These are phyloP conservation scores for Athene noctua DNA, from an alignment of 2,113 vertebrate genomes.

Conservation along the genomic window DNA sequence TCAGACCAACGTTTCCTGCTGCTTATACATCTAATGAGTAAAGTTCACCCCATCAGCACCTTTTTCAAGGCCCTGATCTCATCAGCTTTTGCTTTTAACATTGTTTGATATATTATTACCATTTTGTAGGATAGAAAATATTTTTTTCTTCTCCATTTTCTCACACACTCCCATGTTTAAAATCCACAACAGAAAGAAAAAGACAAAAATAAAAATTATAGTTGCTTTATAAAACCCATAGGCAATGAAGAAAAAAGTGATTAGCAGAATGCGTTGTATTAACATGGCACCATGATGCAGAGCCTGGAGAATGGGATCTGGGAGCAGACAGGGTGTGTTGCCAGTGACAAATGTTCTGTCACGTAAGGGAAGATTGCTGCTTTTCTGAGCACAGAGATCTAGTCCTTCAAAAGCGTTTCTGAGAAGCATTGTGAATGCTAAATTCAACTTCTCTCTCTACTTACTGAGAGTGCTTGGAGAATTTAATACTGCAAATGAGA, in stretches of 20 bases:
- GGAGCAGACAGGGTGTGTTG: not conserved
- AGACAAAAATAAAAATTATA: not conserved
- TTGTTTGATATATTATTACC: not conserved
- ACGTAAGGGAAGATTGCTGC: not conserved
- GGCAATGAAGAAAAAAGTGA: not conserved
- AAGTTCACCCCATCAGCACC: slow-evolving; percentile 57
- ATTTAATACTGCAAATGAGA: slow-evolving; percentile 43
- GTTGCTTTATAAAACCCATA: not conserved
- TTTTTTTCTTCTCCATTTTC: not conserved
- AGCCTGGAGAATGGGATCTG: not conserved
- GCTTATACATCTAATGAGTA: slow-evolving; percentile 53
- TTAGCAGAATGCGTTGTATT: not conserved
- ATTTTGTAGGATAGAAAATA: not conserved
- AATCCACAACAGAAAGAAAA: not conserved
- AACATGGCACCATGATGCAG: not conserved
- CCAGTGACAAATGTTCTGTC: not conserved
- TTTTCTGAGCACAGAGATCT: not conserved
- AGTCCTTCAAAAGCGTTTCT: not conserved
- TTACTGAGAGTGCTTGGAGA: not conserved
- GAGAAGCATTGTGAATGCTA: not conserved
- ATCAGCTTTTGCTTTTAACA: slow-evolving; percentile 8
- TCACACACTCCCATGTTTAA: not conserved
- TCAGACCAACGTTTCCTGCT: slow-evolving; percentile 42
- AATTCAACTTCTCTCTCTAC: not conserved
- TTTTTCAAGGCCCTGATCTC: slow-evolving; percentile 37